A percentile compares a stretch with the other conserved stretches of the same genome.
phyloP scores from a whole-genome alignment of 1,140 invertebrate species.

The Apis laboriosa region DNA sequence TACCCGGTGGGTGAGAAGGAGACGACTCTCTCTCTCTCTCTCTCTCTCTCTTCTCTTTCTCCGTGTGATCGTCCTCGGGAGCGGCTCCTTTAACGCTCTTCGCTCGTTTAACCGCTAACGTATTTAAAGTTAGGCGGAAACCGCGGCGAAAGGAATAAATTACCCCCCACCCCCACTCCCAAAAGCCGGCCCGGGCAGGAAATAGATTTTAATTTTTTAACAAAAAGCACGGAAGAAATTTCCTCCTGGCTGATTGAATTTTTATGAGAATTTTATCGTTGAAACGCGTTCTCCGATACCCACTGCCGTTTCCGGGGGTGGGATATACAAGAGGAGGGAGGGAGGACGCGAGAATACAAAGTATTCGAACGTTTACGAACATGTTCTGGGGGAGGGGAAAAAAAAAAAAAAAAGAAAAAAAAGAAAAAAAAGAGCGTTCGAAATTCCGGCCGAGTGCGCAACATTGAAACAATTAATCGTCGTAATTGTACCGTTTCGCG shows the following conservation, averaged over 20 bases:
- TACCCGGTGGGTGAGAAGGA: slow-evolving; percentile 4
- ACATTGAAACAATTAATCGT: slow-evolving; percentile 25
- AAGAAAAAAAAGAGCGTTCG: neutral
- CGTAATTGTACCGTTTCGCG: slow-evolving; percentile 23
- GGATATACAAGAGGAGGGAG: no score
- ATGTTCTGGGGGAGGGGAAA: no score
- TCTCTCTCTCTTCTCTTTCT: neutral
- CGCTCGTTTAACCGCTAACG: neutral
- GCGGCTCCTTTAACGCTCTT: neutral
- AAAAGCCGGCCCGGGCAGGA: neutral
- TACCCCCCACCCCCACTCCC: no score
- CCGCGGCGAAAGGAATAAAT: neutral
- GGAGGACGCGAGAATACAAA: neutral
- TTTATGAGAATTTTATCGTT: neutral
- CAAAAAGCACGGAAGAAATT: neutral
- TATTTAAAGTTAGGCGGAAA: neutral
- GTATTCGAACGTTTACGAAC: neutral
- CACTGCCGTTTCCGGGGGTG: neutral
- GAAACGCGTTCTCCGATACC: neutral
- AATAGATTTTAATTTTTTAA: slow-evolving; percentile 12
- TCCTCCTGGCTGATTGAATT: neutral
- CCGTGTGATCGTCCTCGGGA: slow-evolving; percentile 39
- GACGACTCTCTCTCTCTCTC: slow-evolving; percentile 24
- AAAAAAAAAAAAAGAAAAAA: no score
- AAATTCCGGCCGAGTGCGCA: neutral